Conservation (phyloP, 2,113 vertebrate genomes). For the Butastur rufipennis region DNA sequence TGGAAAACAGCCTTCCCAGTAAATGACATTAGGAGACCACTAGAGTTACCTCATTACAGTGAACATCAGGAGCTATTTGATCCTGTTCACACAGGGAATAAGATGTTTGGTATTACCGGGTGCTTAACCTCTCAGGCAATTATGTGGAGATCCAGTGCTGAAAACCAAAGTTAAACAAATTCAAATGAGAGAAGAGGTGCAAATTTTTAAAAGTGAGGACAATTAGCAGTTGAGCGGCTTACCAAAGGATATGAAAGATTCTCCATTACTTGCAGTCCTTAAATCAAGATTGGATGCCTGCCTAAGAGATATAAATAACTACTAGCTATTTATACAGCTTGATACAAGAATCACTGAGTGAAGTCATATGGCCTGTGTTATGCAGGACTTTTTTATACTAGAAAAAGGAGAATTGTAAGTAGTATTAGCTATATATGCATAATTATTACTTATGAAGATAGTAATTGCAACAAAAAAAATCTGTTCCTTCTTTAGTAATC, state of each 20-base stretch:
- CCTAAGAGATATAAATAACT: conserved; percentile 43
- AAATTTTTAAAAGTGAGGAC: conserved; percentile 16
- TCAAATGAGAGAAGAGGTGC: background rate
- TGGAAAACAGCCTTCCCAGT: background rate
- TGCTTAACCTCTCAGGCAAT: conserved; percentile 6
- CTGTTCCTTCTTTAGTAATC: background rate
- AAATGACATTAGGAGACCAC: background rate
- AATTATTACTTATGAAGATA: background rate
- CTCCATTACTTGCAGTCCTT: conserved; percentile 20
- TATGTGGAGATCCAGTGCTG: background rate
- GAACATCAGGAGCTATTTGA: background rate
- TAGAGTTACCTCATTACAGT: background rate
- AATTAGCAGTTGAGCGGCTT: background rate
- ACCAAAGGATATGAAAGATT: conserved; percentile 12
- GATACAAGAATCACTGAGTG: background rate
- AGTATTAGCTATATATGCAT: background rate
- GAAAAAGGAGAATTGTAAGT: background rate
- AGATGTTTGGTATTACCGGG: conserved; percentile 35
- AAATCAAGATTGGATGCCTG: conserved; percentile 53
- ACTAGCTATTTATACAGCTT: conserved; percentile 56
- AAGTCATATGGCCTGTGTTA: conserved; percentile 21
- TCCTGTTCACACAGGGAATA: background rate
- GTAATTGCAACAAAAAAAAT: background rate
- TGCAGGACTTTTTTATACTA: background rate
- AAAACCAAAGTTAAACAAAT: conserved; percentile 57